These are phyloP conservation scores for Myotis pilosus DNA, from an alignment of 2,797 vertebrate genomes.

Conservation along the genomic window DNA sequence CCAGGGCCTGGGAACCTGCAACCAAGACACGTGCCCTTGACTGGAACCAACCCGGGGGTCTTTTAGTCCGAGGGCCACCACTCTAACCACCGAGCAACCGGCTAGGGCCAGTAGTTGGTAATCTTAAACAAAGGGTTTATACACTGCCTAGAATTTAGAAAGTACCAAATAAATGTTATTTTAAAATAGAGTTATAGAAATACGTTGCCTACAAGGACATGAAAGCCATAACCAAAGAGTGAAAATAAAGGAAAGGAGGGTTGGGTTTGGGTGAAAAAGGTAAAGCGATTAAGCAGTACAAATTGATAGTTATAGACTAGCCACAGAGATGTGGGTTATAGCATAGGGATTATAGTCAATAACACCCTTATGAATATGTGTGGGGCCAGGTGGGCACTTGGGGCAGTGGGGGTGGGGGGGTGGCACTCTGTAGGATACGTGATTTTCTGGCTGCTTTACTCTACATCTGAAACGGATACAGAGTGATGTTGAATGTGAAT, in stretches of 20 bases:
- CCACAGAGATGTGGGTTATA: not conserved
- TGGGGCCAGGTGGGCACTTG: not conserved
- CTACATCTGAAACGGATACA: not conserved
- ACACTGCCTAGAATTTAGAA: constrained; percentile 1
- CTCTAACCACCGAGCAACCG: too few species aligned
- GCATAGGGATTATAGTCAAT: not conserved
- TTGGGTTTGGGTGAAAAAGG: not conserved
- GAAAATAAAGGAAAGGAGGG: not conserved
- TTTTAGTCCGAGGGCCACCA: too few species aligned
- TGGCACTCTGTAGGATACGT: not conserved
- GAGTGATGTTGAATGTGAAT: not conserved
- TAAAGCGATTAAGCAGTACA: not conserved
- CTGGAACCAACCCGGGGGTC: too few species aligned
- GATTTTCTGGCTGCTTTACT: not conserved
- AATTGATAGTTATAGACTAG: not conserved
- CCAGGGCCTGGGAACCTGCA: too few species aligned
- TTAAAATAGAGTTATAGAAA: constrained; percentile 3
- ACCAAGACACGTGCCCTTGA: too few species aligned
- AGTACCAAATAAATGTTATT: constrained; percentile 2
- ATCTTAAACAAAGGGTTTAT: not conserved
- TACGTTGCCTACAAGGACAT: not conserved
- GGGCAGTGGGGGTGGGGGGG: not conserved
- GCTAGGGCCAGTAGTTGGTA: not conserved
- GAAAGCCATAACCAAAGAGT: not conserved
- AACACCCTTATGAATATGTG: not conserved